Percentiles rank a stretch among this genome's conserved stretches.
These are phyloP conservation scores for Stercorarius parasiticus DNA, from an alignment of 2,113 vertebrate genomes.

Conservation along the genomic window DNA sequence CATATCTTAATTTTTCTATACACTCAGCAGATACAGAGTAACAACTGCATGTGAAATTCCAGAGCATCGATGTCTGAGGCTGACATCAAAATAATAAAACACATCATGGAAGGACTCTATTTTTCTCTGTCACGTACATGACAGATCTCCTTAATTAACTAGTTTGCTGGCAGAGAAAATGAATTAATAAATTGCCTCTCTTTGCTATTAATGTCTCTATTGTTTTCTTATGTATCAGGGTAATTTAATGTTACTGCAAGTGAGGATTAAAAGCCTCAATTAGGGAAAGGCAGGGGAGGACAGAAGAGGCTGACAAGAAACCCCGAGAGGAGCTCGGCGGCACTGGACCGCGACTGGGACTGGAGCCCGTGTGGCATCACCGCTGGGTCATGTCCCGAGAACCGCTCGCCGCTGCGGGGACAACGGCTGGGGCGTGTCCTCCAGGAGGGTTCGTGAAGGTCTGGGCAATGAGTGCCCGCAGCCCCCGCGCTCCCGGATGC, in stretches of 20 bases:
- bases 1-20: not conserved
- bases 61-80: not conserved
- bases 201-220: not conserved
- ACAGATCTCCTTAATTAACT: not conserved
- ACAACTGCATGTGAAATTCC: not conserved
- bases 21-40: not conserved
- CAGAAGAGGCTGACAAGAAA: not conserved
- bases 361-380: accelerated
- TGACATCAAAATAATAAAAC: not conserved
- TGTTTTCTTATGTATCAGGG: not conserved
- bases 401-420: not conserved
- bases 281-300: not conserved
- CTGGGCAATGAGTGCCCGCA: not conserved
- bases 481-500: not conserved
- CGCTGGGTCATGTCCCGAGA: accelerated
- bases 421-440: not conserved
- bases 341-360: not conserved
- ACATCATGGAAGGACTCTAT: accelerated
- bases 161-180: not conserved
- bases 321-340: not conserved
- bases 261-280: not conserved
- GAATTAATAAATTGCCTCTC: not conserved
- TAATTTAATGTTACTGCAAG: not conserved
- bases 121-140: not conserved
- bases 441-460: not conserved